These are phyloP conservation scores for Gallinago paraguaiae DNA, from an alignment of 2,113 vertebrate genomes.

Conservation along the genomic window DNA sequence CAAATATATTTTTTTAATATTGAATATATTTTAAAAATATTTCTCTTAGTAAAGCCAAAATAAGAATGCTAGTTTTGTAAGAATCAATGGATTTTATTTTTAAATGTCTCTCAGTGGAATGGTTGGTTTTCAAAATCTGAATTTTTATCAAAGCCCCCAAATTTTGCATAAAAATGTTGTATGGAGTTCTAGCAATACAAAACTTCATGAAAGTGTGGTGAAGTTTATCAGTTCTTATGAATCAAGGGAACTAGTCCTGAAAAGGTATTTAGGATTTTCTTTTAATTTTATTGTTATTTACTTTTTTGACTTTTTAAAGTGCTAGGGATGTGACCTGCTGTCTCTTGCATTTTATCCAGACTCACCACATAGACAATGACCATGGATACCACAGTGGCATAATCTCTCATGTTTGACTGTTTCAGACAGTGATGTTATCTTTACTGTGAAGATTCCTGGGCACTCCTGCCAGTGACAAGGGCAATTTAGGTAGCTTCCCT, in stretches of 20 bases:
- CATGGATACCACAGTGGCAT: accelerated
- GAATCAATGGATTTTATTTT: neutral
- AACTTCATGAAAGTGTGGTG: neutral
- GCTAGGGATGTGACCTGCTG: neutral
- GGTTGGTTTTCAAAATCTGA: neutral
- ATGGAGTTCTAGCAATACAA: neutral
- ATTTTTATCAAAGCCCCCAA: neutral
- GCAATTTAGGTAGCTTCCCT: neutral
- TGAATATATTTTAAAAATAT: neutral
- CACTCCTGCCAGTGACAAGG: neutral
- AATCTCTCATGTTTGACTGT: neutral
- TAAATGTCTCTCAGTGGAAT: neutral
- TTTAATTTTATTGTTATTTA: neutral
- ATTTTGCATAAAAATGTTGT: neutral
- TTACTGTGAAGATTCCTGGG: neutral
- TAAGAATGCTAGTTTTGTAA: neutral
- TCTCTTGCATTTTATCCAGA: neutral
- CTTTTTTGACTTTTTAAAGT: neutral
- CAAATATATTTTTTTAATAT: neutral
- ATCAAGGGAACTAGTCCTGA: neutral
- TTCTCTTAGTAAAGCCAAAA: neutral
- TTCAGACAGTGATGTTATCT: neutral
- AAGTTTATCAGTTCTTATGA: neutral
- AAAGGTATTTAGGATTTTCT: neutral
- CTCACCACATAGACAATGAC: neutral